Evolutionary conservation across 2,888 invertebrate genomes (phyloP).

Genomic region (Chalcis sispes): DNA sequence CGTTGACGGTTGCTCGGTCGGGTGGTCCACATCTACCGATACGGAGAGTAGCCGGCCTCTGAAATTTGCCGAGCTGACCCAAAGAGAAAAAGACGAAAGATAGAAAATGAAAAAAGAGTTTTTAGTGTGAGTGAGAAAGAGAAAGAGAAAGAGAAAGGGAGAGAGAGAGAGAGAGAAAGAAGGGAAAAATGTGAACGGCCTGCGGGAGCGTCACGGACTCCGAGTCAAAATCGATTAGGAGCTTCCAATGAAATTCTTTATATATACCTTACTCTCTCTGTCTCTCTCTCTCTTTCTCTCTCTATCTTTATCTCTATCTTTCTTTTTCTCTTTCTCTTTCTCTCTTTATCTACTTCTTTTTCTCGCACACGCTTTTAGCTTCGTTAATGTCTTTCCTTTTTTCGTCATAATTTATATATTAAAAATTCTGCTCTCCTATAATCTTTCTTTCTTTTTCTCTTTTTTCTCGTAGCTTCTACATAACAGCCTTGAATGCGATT

Average conservation of each 20-base stretch:
- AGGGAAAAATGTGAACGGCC: constrained; percentile 8
- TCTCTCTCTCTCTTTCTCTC: constrained; percentile 38
- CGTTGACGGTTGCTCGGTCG: constrained; percentile 54
- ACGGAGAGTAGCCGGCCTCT: too few relatives aligned
- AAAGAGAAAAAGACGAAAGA: neutral
- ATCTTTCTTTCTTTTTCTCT: constrained; percentile 33
- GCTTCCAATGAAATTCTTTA: constrained; percentile 58
- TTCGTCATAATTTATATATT: constrained; percentile 58
- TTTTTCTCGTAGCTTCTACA: constrained; percentile 8
- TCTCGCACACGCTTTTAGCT: constrained; percentile 11
- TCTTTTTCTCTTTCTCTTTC: constrained; percentile 14
- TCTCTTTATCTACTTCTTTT: constrained; percentile 1
- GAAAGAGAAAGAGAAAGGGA: constrained; percentile 20
- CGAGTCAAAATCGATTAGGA: constrained; percentile 59
- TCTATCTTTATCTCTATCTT: constrained; percentile 38
- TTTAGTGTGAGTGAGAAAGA: constrained; percentile 11
- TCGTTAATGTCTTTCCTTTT: constrained; percentile 53
- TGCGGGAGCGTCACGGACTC: constrained; percentile 51
- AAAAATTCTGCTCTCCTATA: constrained; percentile 52
- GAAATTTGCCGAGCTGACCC: constrained; percentile 34
- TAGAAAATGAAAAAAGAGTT: too few relatives aligned
- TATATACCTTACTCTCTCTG: constrained; percentile 31
- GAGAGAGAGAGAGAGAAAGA: constrained; percentile 23
- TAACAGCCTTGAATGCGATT: constrained; percentile 47
- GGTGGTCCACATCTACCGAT: too few relatives aligned